Percentiles rank a stretch among this genome's conserved stretches.
These are phyloP conservation scores for Scolopax mira DNA, from an alignment of 2,113 vertebrate genomes.

Conservation along the genomic window DNA sequence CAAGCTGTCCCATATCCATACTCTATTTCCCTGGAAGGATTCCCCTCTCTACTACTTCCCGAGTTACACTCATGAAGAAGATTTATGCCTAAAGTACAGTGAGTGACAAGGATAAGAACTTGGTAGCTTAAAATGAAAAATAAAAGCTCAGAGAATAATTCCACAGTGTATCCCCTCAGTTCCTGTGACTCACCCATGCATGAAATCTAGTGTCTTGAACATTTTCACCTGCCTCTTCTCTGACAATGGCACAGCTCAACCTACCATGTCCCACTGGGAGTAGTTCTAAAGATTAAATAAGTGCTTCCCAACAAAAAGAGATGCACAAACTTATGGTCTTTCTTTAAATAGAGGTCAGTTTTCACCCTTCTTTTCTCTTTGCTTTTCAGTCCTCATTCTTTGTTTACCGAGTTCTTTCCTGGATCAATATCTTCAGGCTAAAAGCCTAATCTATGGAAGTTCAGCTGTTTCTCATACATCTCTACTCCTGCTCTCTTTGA, in stretches of 20 bases:
- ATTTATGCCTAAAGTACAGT: background rate
- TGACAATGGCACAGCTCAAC: background rate
- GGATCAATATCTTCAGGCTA: slow-evolving; percentile 3
- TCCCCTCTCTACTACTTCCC: background rate
- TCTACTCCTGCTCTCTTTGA: background rate
- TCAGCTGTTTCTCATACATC: background rate
- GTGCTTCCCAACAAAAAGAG: background rate
- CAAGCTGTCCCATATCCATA: background rate
- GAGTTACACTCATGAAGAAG: background rate
- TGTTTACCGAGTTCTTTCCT: slow-evolving; percentile 12
- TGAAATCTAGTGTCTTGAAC: background rate
- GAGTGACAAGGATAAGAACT: background rate
- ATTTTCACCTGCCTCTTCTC: background rate
- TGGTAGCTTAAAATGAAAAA: background rate
- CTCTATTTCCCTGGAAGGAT: background rate
- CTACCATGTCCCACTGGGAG: background rate
- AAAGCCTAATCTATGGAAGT: background rate
- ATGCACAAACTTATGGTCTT: background rate
- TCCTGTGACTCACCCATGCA: background rate
- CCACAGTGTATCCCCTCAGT: background rate
- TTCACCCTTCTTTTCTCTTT: background rate
- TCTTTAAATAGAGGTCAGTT: background rate
- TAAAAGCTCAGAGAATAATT: background rate
- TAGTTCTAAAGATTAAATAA: background rate
- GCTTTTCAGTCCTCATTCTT: background rate